A percentile compares a stretch with the other conserved stretches of the same genome.
Evolutionary conservation across 2,113 vertebrate species (phyloP).

Genomic region (Tupaia chinensis): DNA sequence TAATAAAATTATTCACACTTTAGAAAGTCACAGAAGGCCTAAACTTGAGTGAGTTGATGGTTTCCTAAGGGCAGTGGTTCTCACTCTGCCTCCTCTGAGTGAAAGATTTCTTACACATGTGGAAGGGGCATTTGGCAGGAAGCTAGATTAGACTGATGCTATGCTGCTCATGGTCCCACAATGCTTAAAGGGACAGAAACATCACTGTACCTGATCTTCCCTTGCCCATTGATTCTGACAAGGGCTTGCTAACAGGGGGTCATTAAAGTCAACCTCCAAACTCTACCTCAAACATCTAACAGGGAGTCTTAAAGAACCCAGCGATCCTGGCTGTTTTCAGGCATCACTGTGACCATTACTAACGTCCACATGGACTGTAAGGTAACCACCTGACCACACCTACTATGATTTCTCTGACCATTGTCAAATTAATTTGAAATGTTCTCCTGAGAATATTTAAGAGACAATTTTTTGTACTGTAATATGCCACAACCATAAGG

Average conservation of each 20-base stretch:
- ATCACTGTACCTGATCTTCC: neutral
- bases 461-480: neutral
- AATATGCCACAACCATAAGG: neutral
- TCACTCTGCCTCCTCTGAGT: neutral
- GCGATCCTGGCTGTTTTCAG: neutral
- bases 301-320: neutral
- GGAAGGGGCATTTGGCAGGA: neutral
- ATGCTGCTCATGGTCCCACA: neutral
- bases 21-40: neutral
- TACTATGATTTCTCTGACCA: neutral
- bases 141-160: neutral
- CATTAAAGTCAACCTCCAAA: neutral
- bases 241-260: neutral
- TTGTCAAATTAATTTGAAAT: neutral
- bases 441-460: constrained; percentile 15
- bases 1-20: constrained; percentile 31
- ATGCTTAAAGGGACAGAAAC: neutral
- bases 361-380: neutral
- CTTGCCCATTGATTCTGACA: neutral
- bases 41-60: neutral
- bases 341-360: neutral
- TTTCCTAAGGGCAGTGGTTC: neutral
- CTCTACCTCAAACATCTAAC: neutral
- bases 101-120: neutral
- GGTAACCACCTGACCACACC: neutral